Evolutionary conservation across 2,797 vertebrate genomes (phyloP).

Genomic region (Phoeniculus purpureus): DNA sequence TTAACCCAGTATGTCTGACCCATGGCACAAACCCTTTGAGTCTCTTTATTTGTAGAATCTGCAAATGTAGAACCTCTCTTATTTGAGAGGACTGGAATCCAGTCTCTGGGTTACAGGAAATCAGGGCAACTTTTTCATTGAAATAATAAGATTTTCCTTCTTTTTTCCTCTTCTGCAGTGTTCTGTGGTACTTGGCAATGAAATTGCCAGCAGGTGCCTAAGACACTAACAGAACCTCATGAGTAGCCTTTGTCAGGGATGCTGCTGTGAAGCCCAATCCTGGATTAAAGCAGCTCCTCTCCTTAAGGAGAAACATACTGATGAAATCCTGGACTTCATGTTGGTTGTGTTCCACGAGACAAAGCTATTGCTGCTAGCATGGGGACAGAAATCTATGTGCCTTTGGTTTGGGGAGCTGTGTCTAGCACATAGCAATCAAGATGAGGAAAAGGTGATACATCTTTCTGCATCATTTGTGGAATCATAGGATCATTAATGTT

Average conservation of each 20-base stretch:
- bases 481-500: no score
- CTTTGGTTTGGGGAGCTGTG: fast-evolving
- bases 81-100: background rate
- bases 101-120: background rate
- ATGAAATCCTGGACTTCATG: background rate
- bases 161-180: background rate
- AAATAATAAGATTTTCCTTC: background rate
- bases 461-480: background rate
- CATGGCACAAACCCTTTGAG: background rate
- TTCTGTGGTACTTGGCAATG: background rate
- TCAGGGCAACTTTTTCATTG: background rate
- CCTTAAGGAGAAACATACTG: background rate
- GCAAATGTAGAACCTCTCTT: background rate
- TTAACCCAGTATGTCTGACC: background rate
- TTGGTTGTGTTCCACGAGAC: background rate
- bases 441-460: background rate
- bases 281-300: background rate
- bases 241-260: background rate
- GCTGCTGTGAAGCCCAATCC: background rate
- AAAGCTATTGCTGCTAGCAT: background rate
- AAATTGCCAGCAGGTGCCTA: background rate
- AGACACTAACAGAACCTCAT: background rate
- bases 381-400: background rate
- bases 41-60: background rate
- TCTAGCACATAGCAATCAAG: background rate